Evolutionary conservation across 1,140 invertebrate species (phyloP), one percentile per base, ranked within the genome.

Genomic region (Heliconius congener): DNA sequence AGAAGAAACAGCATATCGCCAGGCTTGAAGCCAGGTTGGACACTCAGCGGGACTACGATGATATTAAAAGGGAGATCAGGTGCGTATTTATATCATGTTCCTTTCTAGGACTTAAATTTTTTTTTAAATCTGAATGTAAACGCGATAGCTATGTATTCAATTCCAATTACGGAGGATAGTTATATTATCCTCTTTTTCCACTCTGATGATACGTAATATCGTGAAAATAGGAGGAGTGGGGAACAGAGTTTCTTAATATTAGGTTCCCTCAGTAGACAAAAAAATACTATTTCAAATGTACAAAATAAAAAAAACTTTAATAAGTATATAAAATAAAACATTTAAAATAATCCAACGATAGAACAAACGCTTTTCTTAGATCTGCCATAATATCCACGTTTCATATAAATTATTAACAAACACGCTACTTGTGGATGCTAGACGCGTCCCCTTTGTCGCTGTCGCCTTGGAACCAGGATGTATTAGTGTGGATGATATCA

Each of bases 21-120:
- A 95, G 97, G 82, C 94, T 99, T 77, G 98, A 99, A 95, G 97
- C 97, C 37, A 96, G 97, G 88, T 95, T 99, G 71, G 97, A 98
- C 80, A 95, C 96, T 74, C 98, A 99, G 93, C 96, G 96, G 87
- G 98, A 99, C 95, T 98, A 99, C 95, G 97, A 99, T 84, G 97
- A 99, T 85, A 95, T 98, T 84, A 98, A 98, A 92, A 95, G 98
- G 87, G 98, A 99, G 95, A 96, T 99, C 82, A 97, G 95, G 96
- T 96, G 78, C 82, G 74, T 77, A 72, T 57, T 34, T 18, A 18
- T 30, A 6, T 66, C 60, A 16, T 13, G 3, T 57, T 57, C 6
- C 8, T 9, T 57, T 57, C 19, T n/a, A 57, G n/a, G 8, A n/a
- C 6, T 57, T n/a, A 3, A 23, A n/a, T 57, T 57, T 57, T 57